Evolutionary conservation across 2,113 vertebrate species (phyloP), one percentile per base, ranked within the genome.

Genomic region (Illadopsis cleaveri): DNA sequence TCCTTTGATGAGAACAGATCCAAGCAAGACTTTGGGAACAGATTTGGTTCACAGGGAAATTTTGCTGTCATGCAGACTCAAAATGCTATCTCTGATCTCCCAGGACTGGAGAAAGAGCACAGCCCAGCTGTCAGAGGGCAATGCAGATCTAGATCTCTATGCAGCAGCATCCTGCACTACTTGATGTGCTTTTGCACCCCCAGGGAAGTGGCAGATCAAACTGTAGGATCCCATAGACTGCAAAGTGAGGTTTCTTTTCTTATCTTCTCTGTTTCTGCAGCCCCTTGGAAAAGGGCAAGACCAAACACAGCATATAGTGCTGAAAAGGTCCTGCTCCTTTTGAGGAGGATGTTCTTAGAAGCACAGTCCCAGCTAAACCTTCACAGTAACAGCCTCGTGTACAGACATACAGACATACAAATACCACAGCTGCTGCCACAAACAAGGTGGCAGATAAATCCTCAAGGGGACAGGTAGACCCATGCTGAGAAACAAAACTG

Each of bases 391-490:
- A 70, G 31, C 31, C n/a, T 86, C 9, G 0, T 15, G 31, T 27
- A 40, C 2, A 0, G 27, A 31, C 0, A 0, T 17, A 4, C 6
- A 30, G 10, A 56, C 37, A 37, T 6, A 57, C 27, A 56, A 56
- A 47, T 30, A 20, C 23, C 54, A 65, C 19, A 73, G 61, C 37
- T 65, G 27, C 37, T 70, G 14, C 28, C 53, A 60, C 54, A 30
- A 13, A 78, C 33, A 0, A 73, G 69, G 42, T 48, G 33, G 7
- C 62, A 65, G 27, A 9, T 7, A 28, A 33, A 60, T 79, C 87
- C 80, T 78, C 60, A 69, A 76, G 53, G 76, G 44, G 3, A 40
- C 27, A 64, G 31, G 19, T 27, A 89, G 38, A 71, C 18, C n/a
- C 21, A 1, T 22, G 30, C 65, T 42, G 37, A 90, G 82, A 87